These are phyloP conservation scores for Eulithis prunata DNA, from an alignment of 2,888 invertebrate genomes.

Conservation along the genomic window DNA sequence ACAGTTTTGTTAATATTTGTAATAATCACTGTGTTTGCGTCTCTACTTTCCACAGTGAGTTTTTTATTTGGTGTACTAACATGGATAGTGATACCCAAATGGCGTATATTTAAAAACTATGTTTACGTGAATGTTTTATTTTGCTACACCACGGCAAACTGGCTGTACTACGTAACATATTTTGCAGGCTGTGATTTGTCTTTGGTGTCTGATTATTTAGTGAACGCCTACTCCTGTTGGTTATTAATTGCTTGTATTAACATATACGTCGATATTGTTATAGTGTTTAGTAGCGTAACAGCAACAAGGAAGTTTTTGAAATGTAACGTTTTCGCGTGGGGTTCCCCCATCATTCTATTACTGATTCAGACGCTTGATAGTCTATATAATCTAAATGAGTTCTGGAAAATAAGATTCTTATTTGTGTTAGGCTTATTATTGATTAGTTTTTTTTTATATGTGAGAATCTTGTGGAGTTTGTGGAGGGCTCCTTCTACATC, in stretches of 20 bases:
- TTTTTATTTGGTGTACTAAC: conserved; percentile 10
- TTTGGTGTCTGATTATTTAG: conserved; percentile 3
- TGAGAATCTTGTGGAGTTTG: conserved; percentile 14
- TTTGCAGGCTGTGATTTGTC: neutral
- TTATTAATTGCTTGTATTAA: conserved; percentile 7
- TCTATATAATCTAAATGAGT: neutral
- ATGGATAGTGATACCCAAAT: conserved; percentile 17
- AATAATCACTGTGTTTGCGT: neutral
- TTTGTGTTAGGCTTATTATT: conserved; percentile 8
- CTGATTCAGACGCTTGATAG: neutral
- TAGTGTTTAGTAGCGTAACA: conserved; percentile 6
- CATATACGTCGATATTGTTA: conserved; percentile 16
- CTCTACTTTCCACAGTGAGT: neutral
- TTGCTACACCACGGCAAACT: neutral
- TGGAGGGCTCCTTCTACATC: neutral
- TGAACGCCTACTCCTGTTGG: conserved; percentile 16
- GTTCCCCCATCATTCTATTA: neutral
- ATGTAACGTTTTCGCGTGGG: conserved; percentile 14
- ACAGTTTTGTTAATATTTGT: neutral
- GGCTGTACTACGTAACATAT: neutral
- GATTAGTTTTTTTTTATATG: conserved; percentile 22
- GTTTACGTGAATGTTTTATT: conserved; percentile 12
- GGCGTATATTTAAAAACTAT: conserved; percentile 21
- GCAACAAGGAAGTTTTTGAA: conserved; percentile 13
- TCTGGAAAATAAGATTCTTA: neutral